Evolutionary conservation across 2,888 invertebrate genomes (phyloP), one percentile per base, ranked within the genome.

Genomic region (Drosophila differens): DNA sequence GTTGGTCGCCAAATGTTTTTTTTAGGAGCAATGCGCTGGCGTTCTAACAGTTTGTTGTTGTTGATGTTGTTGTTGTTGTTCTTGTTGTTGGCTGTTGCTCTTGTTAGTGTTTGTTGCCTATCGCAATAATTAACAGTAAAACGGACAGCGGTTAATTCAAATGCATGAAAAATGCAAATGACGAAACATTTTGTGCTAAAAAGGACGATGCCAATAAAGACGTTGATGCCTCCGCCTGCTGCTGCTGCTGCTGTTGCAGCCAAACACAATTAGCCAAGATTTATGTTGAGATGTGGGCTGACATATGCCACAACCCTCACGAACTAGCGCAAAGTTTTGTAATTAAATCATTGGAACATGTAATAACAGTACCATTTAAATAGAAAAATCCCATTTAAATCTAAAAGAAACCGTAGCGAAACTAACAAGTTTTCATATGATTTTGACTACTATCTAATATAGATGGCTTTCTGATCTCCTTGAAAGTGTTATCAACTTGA

Each of bases 61-160:
- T 12, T 74, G 72, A 12, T 60, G 52, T 2, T 30, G 74, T 22
- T 60, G 6, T n/a, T 44, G 76, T 54, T 32, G 73, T 22, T 60
- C 4, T n/a, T 49, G 76, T 54, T 68, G 58, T 49, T 57, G 49
- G 6, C 22, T 49, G 74, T 54, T 78, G 79, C 76, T 69, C 74
- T 70, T 70, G 74, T 77, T 80, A 72, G 68, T 70, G 70, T 68
- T 64, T 65, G 68, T 69, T 76, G 89, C 61, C 88, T 89, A 81
- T 85, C 90, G 90, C 90, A 85, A 90, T 85, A 85, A 85, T 85
- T 85, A 85, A 85, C 85, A 85, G 85, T 85, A 90, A 90, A 85
- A 88, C 70, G 88, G 69, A 67, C 89, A 83, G 87, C 85, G 89
- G 86, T 85, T 88, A 85, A 90, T 90, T 85, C 89, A 88, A 85